These are phyloP conservation scores for Poecilia wingei DNA, from an alignment of 2,797 vertebrate genomes.

Conservation along the genomic window DNA sequence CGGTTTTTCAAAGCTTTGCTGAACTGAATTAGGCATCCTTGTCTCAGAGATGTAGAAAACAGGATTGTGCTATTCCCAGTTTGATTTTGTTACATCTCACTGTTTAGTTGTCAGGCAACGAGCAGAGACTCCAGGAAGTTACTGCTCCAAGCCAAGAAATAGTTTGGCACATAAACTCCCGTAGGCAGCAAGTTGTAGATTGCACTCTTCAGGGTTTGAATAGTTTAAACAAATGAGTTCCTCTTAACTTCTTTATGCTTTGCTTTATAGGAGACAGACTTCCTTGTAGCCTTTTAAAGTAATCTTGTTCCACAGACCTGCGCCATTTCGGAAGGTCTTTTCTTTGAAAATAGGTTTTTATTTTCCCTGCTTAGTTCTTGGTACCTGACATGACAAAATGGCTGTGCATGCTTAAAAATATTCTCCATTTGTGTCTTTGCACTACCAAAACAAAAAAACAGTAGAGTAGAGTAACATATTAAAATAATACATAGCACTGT, in stretches of 20 bases:
- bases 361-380: not conserved
- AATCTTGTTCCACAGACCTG: not conserved
- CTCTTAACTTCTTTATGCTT: not conserved
- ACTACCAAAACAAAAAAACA: not conserved
- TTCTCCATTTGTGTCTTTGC: not conserved
- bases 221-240: constrained; percentile 9
- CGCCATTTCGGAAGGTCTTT: not conserved
- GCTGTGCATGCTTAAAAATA: not conserved
- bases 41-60: not conserved
- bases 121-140: constrained; percentile 12
- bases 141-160: constrained; percentile 13
- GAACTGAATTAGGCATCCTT: not conserved
- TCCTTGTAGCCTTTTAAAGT: not conserved
- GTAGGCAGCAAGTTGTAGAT: constrained; percentile 10
- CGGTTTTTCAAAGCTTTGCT: constrained; percentile 1
- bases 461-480: not conserved
- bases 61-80: constrained; percentile 12
- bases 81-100: constrained; percentile 29
- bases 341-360: not conserved
- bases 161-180: constrained; percentile 6
- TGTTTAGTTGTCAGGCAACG: constrained; percentile 35
- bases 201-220: constrained; percentile 1
- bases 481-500: not conserved
- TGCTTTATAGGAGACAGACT: not conserved
- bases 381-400: not conserved